phyloP scores from a whole-genome alignment of 2,113 vertebrate genomes.

The Grallaria varia region DNA sequence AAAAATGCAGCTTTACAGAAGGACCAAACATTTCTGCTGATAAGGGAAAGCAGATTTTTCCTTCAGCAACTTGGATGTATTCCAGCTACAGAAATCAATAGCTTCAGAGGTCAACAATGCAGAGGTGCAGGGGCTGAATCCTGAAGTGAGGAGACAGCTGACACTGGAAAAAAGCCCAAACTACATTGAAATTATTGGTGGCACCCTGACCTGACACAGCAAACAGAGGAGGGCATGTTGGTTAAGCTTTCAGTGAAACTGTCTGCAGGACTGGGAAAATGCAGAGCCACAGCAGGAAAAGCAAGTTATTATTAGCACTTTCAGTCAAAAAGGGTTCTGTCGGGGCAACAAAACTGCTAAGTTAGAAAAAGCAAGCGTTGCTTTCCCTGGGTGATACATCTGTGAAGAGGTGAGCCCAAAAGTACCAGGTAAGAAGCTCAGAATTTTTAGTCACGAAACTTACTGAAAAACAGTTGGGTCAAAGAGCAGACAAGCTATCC shows the following conservation, averaged over 20 bases:
- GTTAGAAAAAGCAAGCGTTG: not conserved
- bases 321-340: not conserved
- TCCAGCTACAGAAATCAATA: constrained; percentile 48
- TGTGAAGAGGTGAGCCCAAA: not conserved
- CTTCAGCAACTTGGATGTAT: not conserved
- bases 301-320: constrained; percentile 12
- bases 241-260: constrained; percentile 32
- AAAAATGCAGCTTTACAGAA: not conserved
- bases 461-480: not conserved
- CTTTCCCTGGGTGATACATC: not conserved
- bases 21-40: not conserved
- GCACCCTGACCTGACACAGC: constrained; percentile 37
- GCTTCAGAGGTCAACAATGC: constrained; percentile 28
- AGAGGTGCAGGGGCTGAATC: not conserved
- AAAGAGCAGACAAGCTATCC: not conserved
- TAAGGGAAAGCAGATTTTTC: not conserved
- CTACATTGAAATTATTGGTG: not conserved
- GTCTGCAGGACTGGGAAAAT: not conserved
- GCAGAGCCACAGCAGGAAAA: not conserved
- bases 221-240: constrained; percentile 29
- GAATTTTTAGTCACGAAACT: not conserved
- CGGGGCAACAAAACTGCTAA: not conserved
- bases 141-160: constrained; percentile 4
- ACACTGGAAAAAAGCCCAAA: constrained; percentile 29
- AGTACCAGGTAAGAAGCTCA: not conserved